These are phyloP conservation scores for Sinocyclocheilus maitianheensis DNA, from an alignment of 2,113 vertebrate genomes.

Conservation along the genomic window DNA sequence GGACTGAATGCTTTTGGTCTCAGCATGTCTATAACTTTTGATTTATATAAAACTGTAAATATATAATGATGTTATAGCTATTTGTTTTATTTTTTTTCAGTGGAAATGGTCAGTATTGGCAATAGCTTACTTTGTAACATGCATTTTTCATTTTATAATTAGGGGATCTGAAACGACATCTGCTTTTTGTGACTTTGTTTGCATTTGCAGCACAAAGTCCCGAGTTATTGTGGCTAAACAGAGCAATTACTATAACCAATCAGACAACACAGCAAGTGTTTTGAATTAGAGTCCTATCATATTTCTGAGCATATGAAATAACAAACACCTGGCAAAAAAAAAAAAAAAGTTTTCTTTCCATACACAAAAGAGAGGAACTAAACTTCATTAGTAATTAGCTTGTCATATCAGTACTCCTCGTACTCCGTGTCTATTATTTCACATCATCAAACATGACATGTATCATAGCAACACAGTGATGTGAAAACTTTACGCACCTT, in stretches of 20 bases:
- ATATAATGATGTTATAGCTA: conserved; percentile 66
- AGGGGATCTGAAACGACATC: conserved; percentile 65
- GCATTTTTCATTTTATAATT: conserved; percentile 57
- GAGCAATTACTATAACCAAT: conserved; percentile 74
- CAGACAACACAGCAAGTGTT: conserved; percentile 76
- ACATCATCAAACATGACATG: conserved; percentile 58
- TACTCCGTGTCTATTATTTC: conserved; percentile 2
- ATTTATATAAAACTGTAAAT: conserved; percentile 70
- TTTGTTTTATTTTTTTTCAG: conserved; percentile 54
- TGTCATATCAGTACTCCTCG: conserved; percentile 40
- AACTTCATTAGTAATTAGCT: conserved; percentile 27
- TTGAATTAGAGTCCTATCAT: conserved; percentile 69
- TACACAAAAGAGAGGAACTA: conserved; percentile 50
- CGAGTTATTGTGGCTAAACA: conserved; percentile 71
- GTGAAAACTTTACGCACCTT: conserved; percentile 60
- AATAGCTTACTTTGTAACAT: conserved; percentile 37
- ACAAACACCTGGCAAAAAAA: conserved; percentile 65
- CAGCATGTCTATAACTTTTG: conserved; percentile 70
- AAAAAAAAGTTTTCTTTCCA: conserved; percentile 58
- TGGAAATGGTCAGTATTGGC: conserved; percentile 20
- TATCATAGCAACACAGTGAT: conserved; percentile 31
- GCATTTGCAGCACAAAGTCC: conserved; percentile 59
- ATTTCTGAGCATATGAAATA: conserved; percentile 66
- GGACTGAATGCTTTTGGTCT: conserved; percentile 70
- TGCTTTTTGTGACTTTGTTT: conserved; percentile 70